These are phyloP conservation scores for Butorides virescens DNA, from an alignment of 2,113 vertebrate genomes.

Conservation along the genomic window DNA sequence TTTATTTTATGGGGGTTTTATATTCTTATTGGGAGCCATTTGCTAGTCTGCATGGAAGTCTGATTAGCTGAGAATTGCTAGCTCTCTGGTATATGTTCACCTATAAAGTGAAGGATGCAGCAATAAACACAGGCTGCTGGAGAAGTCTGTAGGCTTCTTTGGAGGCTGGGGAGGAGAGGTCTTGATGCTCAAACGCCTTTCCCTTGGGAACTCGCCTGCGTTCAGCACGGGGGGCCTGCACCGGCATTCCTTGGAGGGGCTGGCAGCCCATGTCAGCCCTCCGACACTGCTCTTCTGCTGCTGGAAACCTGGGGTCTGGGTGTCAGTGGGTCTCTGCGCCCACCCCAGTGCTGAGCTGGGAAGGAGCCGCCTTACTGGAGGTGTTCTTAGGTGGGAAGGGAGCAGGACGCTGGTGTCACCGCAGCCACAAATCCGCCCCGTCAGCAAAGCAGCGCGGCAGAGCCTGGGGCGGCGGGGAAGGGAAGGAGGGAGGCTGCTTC, in stretches of 20 bases:
- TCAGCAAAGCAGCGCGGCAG: background rate
- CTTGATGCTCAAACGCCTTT: background rate
- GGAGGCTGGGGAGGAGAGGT: background rate
- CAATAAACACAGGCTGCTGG: background rate
- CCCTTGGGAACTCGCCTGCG: rapidly evolving
- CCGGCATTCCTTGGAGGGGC: background rate
- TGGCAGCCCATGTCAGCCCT: background rate
- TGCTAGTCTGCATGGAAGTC: background rate
- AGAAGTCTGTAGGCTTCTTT: background rate
- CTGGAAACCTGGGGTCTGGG: background rate
- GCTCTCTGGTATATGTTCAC: constrained; percentile 28
- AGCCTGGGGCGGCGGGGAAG: background rate
- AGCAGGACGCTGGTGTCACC: background rate
- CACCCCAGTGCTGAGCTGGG: background rate
- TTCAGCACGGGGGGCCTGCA: background rate
- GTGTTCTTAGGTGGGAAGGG: background rate
- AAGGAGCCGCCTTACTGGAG: background rate
- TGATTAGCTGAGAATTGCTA: constrained; percentile 29
- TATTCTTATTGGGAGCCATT: constrained; percentile 34
- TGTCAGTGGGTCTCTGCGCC: background rate
- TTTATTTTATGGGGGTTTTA: constrained; percentile 5
- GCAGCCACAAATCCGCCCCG: background rate
- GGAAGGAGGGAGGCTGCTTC: background rate
- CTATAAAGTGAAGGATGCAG: constrained; percentile 15
- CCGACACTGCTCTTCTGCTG: background rate